Percentiles rank a stretch among this genome's conserved stretches.
phyloP scores from a whole-genome alignment of 2,797 vertebrate genomes.

The Sebastes nivosus region DNA sequence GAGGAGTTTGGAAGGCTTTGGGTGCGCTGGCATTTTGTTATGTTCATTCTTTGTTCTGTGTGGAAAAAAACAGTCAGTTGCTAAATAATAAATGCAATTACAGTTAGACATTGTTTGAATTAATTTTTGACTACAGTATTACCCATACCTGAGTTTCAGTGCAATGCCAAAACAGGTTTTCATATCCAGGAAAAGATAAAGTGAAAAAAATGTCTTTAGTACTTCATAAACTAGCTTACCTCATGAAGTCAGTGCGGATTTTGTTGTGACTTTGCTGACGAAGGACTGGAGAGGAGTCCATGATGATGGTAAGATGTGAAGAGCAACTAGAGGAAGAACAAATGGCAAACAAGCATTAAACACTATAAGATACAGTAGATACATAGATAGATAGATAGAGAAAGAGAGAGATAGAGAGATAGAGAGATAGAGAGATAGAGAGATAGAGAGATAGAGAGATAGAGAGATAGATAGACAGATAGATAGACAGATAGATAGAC shows the following conservation, averaged over 20 bases:
- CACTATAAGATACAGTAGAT: background rate
- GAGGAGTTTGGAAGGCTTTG: conserved; percentile 51
- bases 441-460: rapidly evolving
- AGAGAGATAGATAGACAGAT: rapidly evolving
- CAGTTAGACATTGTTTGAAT: background rate
- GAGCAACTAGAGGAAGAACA: conserved; percentile 10
- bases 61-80: background rate
- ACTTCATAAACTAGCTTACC: conserved; percentile 38
- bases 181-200: background rate
- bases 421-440: rapidly evolving
- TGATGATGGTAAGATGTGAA: conserved; percentile 31
- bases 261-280: conserved; percentile 71
- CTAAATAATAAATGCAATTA: background rate
- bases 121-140: background rate
- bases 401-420: rapidly evolving
- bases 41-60: conserved; percentile 71
- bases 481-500: rapidly evolving
- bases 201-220: background rate
- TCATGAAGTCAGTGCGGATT: conserved; percentile 54
- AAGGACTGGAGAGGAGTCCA: conserved; percentile 74
- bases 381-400: rapidly evolving
- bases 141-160: background rate
- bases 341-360: background rate
- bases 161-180: background rate
- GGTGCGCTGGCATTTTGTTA: conserved; percentile 54